These are phyloP conservation scores for Eupithecia inturbata DNA, from an alignment of 2,888 invertebrate species.

Conservation along the genomic window DNA sequence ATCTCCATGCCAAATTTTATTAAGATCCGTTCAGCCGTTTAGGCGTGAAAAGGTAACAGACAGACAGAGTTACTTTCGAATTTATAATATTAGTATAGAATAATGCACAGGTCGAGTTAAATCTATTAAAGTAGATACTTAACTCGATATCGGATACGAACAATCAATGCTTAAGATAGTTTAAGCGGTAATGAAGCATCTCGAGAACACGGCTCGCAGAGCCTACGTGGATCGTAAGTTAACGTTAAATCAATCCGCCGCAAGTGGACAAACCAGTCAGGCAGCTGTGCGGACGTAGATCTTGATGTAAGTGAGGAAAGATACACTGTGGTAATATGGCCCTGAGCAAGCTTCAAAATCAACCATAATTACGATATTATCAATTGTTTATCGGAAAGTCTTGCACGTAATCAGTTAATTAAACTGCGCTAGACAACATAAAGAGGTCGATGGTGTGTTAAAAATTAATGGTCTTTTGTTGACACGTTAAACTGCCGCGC, in stretches of 20 bases:
- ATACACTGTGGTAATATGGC: slow-evolving; percentile 30
- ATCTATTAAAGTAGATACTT: neutral
- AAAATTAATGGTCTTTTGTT: neutral
- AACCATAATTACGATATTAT: slow-evolving; percentile 24
- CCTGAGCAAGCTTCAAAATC: slow-evolving; percentile 23
- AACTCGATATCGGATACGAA: slow-evolving; percentile 34
- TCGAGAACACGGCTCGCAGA: slow-evolving; percentile 64
- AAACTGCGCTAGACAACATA: neutral
- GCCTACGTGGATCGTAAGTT: slow-evolving; percentile 71
- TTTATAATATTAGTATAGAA: no score
- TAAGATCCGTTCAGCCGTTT: no score
- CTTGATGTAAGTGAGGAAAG: slow-evolving; percentile 69
- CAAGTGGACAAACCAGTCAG: slow-evolving; percentile 84
- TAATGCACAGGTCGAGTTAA: neutral
- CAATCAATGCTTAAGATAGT: slow-evolving; percentile 56
- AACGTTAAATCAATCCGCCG: slow-evolving; percentile 81
- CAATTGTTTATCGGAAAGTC: neutral
- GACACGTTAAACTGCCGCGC: neutral
- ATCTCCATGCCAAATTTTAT: no score
- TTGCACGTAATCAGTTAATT: neutral
- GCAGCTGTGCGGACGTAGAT: slow-evolving; percentile 75
- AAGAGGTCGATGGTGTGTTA: neutral
- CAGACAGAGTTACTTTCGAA: no score
- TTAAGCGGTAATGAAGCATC: slow-evolving; percentile 72
- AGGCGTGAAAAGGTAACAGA: no score